Conservation (phyloP, 2,888 invertebrate genomes). For the Diaperis boleti region DNA sequence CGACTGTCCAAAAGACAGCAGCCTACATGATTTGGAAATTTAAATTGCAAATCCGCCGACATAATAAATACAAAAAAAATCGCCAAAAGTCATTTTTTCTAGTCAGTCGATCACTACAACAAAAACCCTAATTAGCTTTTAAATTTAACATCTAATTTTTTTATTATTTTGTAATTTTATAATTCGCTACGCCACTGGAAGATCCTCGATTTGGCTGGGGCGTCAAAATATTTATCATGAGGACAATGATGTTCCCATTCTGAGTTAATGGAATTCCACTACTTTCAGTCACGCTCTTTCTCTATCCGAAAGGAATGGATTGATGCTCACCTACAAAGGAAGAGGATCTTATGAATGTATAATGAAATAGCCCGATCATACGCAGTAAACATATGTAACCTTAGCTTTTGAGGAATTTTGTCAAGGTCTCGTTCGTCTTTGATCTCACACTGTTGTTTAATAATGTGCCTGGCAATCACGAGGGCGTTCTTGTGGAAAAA, state of each 20-base stretch:
- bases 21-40: too few species aligned
- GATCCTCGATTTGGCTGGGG: too few species aligned
- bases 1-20: too few species aligned
- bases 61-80: too few species aligned
- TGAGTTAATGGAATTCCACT: slow-evolving; percentile 15
- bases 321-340: slow-evolving; percentile 36
- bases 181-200: too few species aligned
- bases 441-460: slow-evolving; percentile 33
- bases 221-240: slow-evolving; percentile 25
- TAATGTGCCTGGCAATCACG: slow-evolving; percentile 14
- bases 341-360: slow-evolving; percentile 32
- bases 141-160: too few species aligned
- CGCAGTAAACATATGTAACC: slow-evolving; percentile 32
- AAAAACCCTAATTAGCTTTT: too few species aligned
- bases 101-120: too few species aligned
- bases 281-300: slow-evolving; percentile 22
- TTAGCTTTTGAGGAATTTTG: slow-evolving; percentile 23
- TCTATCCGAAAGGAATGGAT: slow-evolving; percentile 19
- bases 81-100: too few species aligned
- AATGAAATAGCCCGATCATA: slow-evolving; percentile 33
- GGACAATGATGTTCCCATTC: slow-evolving; percentile 22
- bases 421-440: slow-evolving; percentile 17
- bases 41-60: too few species aligned
- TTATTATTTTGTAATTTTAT: too few species aligned
- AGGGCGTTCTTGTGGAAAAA: slow-evolving; percentile 17